Base-by-base conservation (phyloP, 2,113 vertebrate species). In the chimpanzee (Pan troglodytes) region DNA sequence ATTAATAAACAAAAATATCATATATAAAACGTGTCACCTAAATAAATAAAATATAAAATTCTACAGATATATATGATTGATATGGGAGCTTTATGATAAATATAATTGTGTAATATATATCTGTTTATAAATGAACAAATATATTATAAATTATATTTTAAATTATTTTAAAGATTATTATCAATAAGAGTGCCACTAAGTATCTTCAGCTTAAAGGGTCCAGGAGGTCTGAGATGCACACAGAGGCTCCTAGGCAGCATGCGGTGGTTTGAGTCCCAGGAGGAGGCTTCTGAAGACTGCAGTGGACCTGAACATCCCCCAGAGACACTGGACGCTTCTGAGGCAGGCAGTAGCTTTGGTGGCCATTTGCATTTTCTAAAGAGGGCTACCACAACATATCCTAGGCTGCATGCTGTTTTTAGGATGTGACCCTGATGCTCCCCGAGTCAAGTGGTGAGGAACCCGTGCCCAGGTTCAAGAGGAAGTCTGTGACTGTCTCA, bases 231-330 rank as follows among this genome's bases (percentile, higher is more conserved):
- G 75, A 64, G 16, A 4, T 11, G 30, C 9, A 20, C 14, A 11
- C 20, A 8, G 50, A 45, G 11, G 40, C 20, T 59, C 52, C 52
- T 13, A 6, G 75, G 55, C 20, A 35, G 79, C 38, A 10, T 7
- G 10, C 2, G 0, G 30, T 6, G 13, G 50, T 35, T 9, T n/a
- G 68, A 6, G 80, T 45, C 40, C 5, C 11, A 2, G 23, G 6
- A 25, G 52, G 40, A 13, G 50, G 35, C 3, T 1, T 11, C 9
- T 20, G 30, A 38, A 22, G 61, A 48, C 40, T 0, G 32, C 2
- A 6, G 14, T 13, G 78, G 20, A 55, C 30, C 64, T 6, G 50
- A 55, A 23, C 12, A 4, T 14, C 14, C 14, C n/a, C 80, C 17
- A 16, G 40, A 22, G 68, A 16, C 23, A 0, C 38, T 18, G 17